Percentiles rank a stretch among this genome's conserved stretches.
These are phyloP conservation scores for Philonicus albiceps DNA, from an alignment of 2,888 invertebrate genomes.

Conservation along the genomic window DNA sequence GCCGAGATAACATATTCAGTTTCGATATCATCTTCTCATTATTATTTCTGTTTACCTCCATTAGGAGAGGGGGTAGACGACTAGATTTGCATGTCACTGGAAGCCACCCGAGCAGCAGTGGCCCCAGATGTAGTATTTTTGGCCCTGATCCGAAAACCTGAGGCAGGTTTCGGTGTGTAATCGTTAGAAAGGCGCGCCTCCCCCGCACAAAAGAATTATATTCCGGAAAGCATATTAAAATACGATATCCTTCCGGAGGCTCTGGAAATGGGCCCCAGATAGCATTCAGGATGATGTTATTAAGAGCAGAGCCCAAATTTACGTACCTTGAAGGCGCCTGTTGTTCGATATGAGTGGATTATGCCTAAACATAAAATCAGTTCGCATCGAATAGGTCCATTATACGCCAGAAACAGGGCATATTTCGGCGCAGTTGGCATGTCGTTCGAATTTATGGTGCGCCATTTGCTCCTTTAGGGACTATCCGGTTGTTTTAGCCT, in stretches of 20 bases:
- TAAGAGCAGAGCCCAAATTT: neutral
- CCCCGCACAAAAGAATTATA: constrained; percentile 8
- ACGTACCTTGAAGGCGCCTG: constrained; percentile 32
- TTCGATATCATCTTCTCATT: constrained; percentile 37
- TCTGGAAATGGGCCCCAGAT: neutral
- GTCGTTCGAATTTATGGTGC: neutral
- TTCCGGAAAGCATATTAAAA: neutral
- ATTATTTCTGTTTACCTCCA: constrained; percentile 33
- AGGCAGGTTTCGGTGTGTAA: neutral
- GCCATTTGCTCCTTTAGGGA: neutral
- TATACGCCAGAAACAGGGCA: neutral
- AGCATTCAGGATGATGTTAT: constrained; percentile 3
- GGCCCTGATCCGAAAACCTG: neutral
- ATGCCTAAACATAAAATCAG: neutral
- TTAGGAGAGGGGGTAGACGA: neutral
- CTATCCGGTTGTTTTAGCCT: neutral
- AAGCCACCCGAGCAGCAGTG: neutral
- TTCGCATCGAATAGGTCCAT: neutral
- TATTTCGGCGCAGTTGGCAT: neutral
- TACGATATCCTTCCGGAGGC: neutral
- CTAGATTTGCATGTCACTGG: constrained; percentile 8
- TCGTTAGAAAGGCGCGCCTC: neutral
- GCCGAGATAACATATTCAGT: constrained; percentile 21
- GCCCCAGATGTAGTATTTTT: neutral
- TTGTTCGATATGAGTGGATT: neutral